These are phyloP conservation scores for Falco peregrinus DNA, from an alignment of 2,797 vertebrate species.

Conservation along the genomic window DNA sequence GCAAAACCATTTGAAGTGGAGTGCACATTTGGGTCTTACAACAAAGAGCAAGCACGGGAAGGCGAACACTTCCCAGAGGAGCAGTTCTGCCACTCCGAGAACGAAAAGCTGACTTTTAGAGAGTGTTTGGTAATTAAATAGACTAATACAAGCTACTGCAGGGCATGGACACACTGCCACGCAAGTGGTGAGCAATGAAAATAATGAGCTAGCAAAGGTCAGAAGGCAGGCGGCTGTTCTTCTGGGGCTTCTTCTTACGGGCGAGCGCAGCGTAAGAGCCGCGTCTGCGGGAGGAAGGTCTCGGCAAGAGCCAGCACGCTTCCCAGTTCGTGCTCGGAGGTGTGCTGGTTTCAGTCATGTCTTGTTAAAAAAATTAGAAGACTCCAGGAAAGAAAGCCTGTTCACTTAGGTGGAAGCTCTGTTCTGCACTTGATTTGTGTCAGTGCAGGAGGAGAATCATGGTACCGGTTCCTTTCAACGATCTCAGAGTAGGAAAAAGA, in stretches of 20 bases:
- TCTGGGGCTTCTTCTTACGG: background rate
- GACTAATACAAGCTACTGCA: background rate
- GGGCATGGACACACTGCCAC: background rate
- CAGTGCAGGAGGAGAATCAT: background rate
- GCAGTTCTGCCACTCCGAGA: background rate
- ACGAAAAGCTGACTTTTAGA: background rate
- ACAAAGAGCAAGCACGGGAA: background rate
- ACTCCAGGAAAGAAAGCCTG: background rate
- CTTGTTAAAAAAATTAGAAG: background rate
- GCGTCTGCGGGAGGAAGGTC: background rate
- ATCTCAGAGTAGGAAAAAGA: background rate
- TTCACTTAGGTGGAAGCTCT: background rate
- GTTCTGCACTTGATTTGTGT: background rate
- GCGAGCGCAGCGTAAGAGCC: no score
- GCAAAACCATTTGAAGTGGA: background rate
- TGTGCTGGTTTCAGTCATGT: background rate
- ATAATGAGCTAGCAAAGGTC: background rate
- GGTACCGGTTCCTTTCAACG: background rate
- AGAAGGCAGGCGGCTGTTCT: background rate
- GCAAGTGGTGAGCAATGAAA: background rate
- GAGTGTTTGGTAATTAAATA: background rate
- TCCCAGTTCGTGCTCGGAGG: background rate
- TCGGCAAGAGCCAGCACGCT: background rate
- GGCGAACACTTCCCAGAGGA: background rate
- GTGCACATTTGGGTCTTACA: accelerated